Evolutionary conservation across 2,113 vertebrate species (phyloP).

Genomic region (Phrynosoma platyrhinos): DNA sequence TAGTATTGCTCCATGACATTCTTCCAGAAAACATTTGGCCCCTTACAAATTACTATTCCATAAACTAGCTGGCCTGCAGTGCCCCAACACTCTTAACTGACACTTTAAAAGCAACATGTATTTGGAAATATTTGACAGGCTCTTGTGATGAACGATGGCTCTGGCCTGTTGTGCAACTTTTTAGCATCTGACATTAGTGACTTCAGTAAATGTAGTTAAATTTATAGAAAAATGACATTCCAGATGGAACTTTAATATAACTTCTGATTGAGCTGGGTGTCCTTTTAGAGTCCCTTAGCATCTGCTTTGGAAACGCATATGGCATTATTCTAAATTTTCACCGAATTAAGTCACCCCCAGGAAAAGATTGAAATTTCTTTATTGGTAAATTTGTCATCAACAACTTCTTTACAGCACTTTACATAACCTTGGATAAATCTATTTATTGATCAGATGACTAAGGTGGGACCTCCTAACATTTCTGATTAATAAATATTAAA

Average conservation of each 20-base stretch:
- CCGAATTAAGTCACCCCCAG: constrained; percentile 80
- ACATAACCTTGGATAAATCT: constrained; percentile 63
- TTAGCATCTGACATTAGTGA: constrained; percentile 73
- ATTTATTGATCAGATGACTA: constrained; percentile 61
- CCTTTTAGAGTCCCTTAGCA: constrained; percentile 82
- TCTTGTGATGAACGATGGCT: constrained; percentile 40
- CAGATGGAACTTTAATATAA: constrained; percentile 84
- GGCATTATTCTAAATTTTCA: constrained; percentile 85
- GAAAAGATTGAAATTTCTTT: constrained; percentile 80
- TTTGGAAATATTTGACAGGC: constrained; percentile 34
- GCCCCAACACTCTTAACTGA: constrained; percentile 22
- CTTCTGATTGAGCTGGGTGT: constrained; percentile 80
- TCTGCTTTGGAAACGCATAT: constrained; percentile 82
- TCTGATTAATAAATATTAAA: constrained; percentile 55
- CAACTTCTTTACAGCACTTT: constrained; percentile 63
- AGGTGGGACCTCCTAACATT: constrained; percentile 1
- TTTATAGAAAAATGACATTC: constrained; percentile 74
- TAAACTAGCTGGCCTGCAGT: constrained; percentile 3
- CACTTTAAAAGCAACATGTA: constrained; percentile 25
- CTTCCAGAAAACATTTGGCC: too few relatives aligned
- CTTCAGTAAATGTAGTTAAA: constrained; percentile 78
- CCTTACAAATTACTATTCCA: too few relatives aligned
- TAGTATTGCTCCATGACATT: too few relatives aligned
- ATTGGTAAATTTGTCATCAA: constrained; percentile 78
- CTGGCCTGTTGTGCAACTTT: constrained; percentile 50